Percentiles rank a stretch among this genome's conserved stretches.
Conservation (phyloP, 2,888 invertebrate genomes). For the Tyria jacobaeae region DNA sequence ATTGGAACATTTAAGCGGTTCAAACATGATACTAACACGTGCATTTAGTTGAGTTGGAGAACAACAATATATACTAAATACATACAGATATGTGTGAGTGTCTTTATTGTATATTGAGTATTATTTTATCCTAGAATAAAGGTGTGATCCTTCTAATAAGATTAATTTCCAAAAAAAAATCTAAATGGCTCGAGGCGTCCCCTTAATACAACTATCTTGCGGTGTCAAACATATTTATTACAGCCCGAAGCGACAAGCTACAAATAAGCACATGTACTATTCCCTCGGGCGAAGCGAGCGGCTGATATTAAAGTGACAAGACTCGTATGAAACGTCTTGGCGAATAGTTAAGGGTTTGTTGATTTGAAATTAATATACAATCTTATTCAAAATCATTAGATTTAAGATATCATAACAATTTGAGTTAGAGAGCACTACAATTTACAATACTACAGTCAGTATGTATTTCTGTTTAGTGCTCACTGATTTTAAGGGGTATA, state of each 20-base stretch:
- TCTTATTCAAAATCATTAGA: background rate
- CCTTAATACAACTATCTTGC: slow-evolving; percentile 6
- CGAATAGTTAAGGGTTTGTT: background rate
- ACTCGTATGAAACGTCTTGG: background rate
- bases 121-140: background rate
- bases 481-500: too few relatives aligned
- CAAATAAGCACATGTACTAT: slow-evolving; percentile 1
- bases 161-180: background rate
- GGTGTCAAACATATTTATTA: slow-evolving; percentile 11
- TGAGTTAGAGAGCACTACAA: background rate
- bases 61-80: too few relatives aligned
- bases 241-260: slow-evolving; percentile 3
- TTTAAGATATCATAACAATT: background rate
- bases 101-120: too few relatives aligned
- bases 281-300: slow-evolving; percentile 1
- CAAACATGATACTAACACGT: too few relatives aligned
- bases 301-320: slow-evolving; percentile 4
- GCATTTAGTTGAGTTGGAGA: too few relatives aligned
- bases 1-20: too few relatives aligned
- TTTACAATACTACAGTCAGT: too few relatives aligned
- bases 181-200: background rate
- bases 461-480: too few relatives aligned
- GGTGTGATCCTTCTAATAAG: background rate
- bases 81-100: too few relatives aligned
- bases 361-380: background rate